A percentile compares a stretch with the other conserved stretches of the same genome.
Evolutionary conservation across 2,113 vertebrate species (phyloP).

Genomic region (Leptobrachium ailaonicum): DNA sequence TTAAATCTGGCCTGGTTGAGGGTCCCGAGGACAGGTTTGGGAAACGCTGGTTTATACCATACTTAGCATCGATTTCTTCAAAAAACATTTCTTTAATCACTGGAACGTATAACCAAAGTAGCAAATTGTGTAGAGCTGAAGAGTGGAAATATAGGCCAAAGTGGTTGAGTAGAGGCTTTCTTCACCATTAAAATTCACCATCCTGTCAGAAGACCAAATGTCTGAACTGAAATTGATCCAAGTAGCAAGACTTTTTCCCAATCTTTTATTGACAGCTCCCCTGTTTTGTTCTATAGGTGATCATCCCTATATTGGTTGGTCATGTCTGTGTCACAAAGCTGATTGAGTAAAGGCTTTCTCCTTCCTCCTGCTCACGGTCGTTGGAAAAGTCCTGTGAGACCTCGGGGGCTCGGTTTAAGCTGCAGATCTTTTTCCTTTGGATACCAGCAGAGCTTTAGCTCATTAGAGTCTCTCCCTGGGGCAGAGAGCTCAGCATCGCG

Average conservation of each 20-base stretch:
- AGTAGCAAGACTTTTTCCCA: not conserved
- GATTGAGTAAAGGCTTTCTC: not conserved
- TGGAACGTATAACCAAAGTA: too few relatives aligned
- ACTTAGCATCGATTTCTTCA: too few relatives aligned
- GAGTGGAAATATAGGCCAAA: too few relatives aligned
- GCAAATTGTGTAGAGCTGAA: too few relatives aligned
- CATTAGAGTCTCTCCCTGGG: constrained; percentile 63
- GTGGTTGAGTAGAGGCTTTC: too few relatives aligned
- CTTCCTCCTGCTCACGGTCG: constrained; percentile 16
- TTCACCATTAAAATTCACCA: too few relatives aligned
- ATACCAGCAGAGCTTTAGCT: constrained; percentile 41
- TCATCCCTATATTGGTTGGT: not conserved
- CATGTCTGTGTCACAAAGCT: not conserved
- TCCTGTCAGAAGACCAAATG: not conserved
- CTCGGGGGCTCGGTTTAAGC: constrained; percentile 49
- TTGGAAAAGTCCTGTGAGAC: constrained; percentile 7
- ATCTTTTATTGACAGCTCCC: not conserved
- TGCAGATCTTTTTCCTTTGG: constrained; percentile 60
- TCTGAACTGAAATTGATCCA: not conserved
- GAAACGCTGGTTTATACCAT: too few relatives aligned
- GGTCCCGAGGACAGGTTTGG: too few relatives aligned
- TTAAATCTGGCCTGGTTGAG: too few relatives aligned
- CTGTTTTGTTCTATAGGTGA: not conserved
- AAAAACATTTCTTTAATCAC: too few relatives aligned
- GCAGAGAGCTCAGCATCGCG: constrained; percentile 66